phyloP scores from a whole-genome alignment of 2,888 invertebrate genomes.

The Chloromyia formosa region DNA sequence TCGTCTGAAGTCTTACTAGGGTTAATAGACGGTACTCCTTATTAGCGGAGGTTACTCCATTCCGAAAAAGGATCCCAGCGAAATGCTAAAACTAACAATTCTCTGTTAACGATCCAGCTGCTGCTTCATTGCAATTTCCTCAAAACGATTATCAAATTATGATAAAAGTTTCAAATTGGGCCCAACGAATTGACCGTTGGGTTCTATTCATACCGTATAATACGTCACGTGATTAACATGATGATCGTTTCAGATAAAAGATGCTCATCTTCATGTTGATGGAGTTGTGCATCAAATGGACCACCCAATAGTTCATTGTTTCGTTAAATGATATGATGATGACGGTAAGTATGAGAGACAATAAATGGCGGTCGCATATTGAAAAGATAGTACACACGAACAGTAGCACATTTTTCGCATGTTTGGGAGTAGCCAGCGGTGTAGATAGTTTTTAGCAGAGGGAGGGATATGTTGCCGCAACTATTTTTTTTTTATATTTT shows the following conservation, averaged over 20 bases:
- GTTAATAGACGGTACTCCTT: background rate
- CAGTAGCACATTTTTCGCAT: slow-evolving; percentile 6
- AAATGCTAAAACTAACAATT: background rate
- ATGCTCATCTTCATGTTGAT: slow-evolving; percentile 1
- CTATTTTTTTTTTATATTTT: too few species aligned
- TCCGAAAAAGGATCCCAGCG: background rate
- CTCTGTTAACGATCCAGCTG: slow-evolving; percentile 4
- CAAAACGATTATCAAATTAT: slow-evolving; percentile 32
- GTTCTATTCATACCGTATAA: background rate
- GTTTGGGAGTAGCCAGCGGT: background rate
- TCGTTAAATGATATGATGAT: background rate
- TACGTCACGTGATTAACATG: slow-evolving; percentile 4
- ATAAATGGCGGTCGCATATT: background rate
- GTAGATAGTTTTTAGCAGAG: background rate
- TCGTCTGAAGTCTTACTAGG: background rate
- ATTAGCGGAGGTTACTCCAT: background rate
- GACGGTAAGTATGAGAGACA: background rate
- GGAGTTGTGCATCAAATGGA: slow-evolving; percentile 20
- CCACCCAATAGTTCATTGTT: slow-evolving; percentile 23
- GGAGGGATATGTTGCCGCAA: too few species aligned
- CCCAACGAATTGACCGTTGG: slow-evolving; percentile 4
- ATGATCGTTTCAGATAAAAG: background rate
- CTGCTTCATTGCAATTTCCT: slow-evolving; percentile 11
- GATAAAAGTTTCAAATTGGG: slow-evolving; percentile 1
- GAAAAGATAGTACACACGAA: background rate